These are phyloP conservation scores for Recurvirostra avosetta DNA, from an alignment of 2,113 vertebrate species.

Conservation along the genomic window DNA sequence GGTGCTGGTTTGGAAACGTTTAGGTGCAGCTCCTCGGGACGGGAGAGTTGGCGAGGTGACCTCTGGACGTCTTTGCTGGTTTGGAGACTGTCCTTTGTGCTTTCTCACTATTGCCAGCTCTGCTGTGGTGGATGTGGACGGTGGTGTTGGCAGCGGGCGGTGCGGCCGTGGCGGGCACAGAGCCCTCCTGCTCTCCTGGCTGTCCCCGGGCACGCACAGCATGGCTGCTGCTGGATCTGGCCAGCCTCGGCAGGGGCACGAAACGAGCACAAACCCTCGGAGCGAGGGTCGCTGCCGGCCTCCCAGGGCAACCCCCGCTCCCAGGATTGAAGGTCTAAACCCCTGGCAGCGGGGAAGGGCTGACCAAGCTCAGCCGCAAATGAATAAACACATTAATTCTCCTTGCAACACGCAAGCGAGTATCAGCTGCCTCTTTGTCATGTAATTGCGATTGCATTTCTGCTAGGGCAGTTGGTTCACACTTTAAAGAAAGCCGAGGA, in stretches of 20 bases:
- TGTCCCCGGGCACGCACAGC: neutral
- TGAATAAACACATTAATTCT: neutral
- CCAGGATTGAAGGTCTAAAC: neutral
- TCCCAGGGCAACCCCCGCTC: neutral
- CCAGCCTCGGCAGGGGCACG: neutral
- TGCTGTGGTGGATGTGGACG: accelerated
- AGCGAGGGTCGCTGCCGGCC: neutral
- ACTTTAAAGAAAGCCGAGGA: neutral
- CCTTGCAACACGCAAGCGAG: neutral
- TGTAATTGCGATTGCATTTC: neutral
- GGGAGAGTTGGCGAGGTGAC: neutral
- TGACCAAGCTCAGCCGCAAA: neutral
- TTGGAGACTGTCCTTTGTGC: neutral
- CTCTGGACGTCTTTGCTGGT: neutral
- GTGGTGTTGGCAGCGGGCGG: neutral
- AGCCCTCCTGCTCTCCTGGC: neutral
- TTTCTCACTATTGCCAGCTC: neutral
- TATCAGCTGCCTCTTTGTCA: neutral
- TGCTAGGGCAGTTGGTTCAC: neutral
- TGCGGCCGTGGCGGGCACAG: accelerated
- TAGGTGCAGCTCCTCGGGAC: neutral
- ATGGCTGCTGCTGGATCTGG: accelerated
- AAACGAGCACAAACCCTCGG: neutral
- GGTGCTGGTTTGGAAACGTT: neutral
- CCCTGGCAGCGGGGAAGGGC: neutral